Conservation (phyloP, 2,113 vertebrate species). For the Boulengeromyrus knoepffleri region DNA sequence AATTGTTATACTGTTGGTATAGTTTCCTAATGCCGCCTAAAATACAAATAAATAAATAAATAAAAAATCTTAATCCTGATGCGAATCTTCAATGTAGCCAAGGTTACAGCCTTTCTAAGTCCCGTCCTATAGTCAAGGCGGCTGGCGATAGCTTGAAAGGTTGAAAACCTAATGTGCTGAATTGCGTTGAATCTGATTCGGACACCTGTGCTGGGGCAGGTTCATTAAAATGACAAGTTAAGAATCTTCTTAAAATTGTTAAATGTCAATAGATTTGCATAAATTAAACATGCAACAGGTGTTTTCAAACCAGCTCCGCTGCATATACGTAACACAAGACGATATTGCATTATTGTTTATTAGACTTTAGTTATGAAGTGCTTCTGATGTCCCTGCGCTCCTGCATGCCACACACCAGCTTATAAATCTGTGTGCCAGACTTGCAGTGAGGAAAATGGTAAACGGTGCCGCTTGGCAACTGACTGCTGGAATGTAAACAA, state of each 20-base stretch:
- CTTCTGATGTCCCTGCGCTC: background rate
- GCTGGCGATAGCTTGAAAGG: background rate
- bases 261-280: background rate
- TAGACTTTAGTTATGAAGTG: background rate
- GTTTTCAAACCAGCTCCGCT: background rate
- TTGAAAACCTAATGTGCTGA: background rate
- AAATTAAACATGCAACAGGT: background rate
- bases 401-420: background rate
- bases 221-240: background rate
- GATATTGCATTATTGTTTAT: background rate
- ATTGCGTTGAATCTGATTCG: background rate
- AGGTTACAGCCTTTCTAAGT: background rate
- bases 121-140: background rate
- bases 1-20: background rate
- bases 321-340: background rate
- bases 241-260: background rate
- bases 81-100: background rate
- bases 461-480: background rate
- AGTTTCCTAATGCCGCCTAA: background rate
- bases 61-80: background rate
- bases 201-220: background rate
- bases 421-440: background rate
- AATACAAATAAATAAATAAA: background rate
- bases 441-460: background rate
- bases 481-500: background rate